Percentiles rank a stretch among this genome's conserved stretches.
These are phyloP conservation scores for Psephotus haematonotus DNA, from an alignment of 2,113 vertebrate species.

Conservation along the genomic window DNA sequence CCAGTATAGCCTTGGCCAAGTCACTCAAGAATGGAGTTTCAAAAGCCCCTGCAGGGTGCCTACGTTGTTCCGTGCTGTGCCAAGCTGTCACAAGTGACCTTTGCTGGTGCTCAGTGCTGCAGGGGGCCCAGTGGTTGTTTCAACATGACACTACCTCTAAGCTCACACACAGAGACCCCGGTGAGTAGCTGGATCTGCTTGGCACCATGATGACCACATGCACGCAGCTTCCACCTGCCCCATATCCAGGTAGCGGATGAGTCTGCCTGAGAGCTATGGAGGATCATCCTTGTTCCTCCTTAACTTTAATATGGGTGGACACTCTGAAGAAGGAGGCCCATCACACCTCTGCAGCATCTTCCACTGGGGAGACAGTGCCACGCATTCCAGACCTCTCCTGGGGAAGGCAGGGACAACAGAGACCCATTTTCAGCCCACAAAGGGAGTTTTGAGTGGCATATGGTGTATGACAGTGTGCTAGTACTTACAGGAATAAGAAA, in stretches of 20 bases:
- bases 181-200: not conserved
- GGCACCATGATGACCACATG: fast-evolving
- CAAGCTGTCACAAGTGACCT: fast-evolving
- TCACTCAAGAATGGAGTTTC: not conserved
- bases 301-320: not conserved
- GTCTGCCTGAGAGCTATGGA: not conserved
- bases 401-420: not conserved
- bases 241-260: not conserved
- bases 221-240: not conserved
- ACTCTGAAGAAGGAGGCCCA: not conserved
- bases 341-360: not conserved
- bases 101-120: not conserved
- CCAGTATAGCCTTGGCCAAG: not conserved
- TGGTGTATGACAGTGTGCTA: not conserved
- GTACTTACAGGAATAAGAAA: not conserved
- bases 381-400: not conserved
- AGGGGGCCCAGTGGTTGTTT: not conserved
- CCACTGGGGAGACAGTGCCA: not conserved
- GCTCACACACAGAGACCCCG: fast-evolving
- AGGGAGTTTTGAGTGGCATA: not conserved
- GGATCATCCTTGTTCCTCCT: not conserved
- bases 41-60: not conserved
- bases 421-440: not conserved
- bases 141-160: not conserved
- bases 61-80: fast-evolving